Base-by-base conservation (phyloP, 2,888 invertebrate species). In the Macaria notata region DNA sequence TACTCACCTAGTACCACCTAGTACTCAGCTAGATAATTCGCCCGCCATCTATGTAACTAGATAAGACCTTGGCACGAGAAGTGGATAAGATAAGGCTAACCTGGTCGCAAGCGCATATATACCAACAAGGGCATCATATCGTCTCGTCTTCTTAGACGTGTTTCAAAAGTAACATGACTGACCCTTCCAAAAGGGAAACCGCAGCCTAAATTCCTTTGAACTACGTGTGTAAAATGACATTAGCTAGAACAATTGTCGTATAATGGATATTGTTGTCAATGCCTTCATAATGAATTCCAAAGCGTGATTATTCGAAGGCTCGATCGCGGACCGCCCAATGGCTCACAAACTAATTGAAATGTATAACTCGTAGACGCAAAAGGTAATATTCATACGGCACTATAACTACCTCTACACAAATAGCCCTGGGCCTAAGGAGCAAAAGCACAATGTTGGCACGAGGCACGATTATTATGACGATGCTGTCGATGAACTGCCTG, bases 321-420 rank as follows among this genome's bases (percentile, higher is more conserved):
- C 55, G 66, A 61, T 55, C 68, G 68, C 56, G 65, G 59, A 70
- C 64, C 71, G 66, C 71, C 71, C 55, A 76, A 78, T 74, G 68
- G 67, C 75, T 72, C 72, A 61, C 70, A 71, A 74, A 67, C 76
- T 79, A 76, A 86, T 88, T 87, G 81, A 68, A 79, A 88, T 88
- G 83, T 79, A 72, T 66, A 72, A 66, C 79, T 72, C 78, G 79
- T 82, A 73, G 65, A 61, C 51, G 54, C 66, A 70, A 73, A 64
- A 69, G 73, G 80, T 76, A 49, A 31, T 47, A 51, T 51, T 51
- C 48, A 55, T 44, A 51, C 39, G 47, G 45, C 44, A 49, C 46
- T 38, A 48, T 44, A 19, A 19, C 19, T 19, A 53, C 63, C 68
- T 67, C 63, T 65, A 68, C 66, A 63, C 63, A 65, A 59, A 58